Base-by-base conservation (phyloP, 1,140 invertebrate genomes). In the Drosophila lacertosa region DNA sequence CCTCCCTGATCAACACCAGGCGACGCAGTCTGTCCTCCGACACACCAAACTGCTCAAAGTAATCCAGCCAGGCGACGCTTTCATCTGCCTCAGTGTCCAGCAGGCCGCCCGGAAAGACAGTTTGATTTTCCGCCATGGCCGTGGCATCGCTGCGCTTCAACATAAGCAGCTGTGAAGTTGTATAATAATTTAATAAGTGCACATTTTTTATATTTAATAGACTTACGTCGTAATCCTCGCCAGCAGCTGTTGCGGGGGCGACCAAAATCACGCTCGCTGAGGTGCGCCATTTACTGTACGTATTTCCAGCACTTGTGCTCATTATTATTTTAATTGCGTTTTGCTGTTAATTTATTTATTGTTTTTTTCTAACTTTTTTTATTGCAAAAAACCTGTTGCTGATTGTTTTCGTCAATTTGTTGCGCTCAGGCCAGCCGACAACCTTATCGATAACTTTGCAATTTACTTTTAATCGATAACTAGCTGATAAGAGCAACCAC, bases 191-290 rank as follows among this genome's bases (percentile, higher is more conserved):
- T 16, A 6, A 15, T 32, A 9, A n/a, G 10, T 15, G 15, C 15
- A 59, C 63, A 18, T 59, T 24, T 42, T 51, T 47, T 32, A 10
- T 13, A 7, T 7, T 13, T 10, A 10, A 10, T 4, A 7, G 2
- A 71, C 63, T 47, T 55, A 70, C 81, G 50, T 82, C 65, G 44
- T 88, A 86, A 40, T 86, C 47, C 10, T 40, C 22, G 20, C 29
- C 44, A 13, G 32, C 44, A 22, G n/a, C 39, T 37, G 33, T 18
- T 20, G 57, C 15, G 3, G 35, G 63, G 1, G 82, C 11, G 5
- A 82, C 66, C 22, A 86, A n/a, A 37, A 86, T 82, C 0, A 86
- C n/a, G 18, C 81, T 86, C 13, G 82, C 69, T 0, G 81, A 86
- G 2, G 44, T 58, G 1, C 81, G 82, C 69, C 83, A 77, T 37